A percentile compares a stretch with the other conserved stretches of the same genome.
These are phyloP conservation scores for Bothrops jararaca DNA, from an alignment of 2,113 vertebrate species.

Conservation along the genomic window DNA sequence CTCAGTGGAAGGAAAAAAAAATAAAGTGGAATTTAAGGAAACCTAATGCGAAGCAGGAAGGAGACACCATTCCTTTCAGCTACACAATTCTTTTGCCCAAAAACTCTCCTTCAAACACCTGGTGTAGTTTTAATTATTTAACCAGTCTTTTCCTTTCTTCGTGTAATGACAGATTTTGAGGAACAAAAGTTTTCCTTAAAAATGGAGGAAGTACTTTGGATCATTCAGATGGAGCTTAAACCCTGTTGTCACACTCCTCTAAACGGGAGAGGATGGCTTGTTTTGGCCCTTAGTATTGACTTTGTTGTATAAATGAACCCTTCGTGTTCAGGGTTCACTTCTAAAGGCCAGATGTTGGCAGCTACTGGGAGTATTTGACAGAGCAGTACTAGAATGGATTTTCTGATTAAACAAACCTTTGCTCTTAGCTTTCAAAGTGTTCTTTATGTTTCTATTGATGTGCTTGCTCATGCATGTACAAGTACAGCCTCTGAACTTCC, in stretches of 20 bases:
- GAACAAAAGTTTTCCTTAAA: neutral
- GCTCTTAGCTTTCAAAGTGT: neutral
- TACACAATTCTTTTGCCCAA: neutral
- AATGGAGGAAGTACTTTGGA: neutral
- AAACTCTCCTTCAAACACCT: neutral
- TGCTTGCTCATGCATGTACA: neutral
- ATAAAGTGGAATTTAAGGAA: neutral
- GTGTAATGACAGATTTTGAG: neutral
- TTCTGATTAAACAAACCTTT: neutral
- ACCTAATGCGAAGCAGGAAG: neutral
- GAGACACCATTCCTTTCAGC: neutral
- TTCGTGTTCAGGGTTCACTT: neutral
- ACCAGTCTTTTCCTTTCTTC: neutral
- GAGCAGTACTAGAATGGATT: neutral
- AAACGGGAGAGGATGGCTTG: neutral
- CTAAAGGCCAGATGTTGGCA: neutral
- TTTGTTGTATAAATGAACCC: neutral
- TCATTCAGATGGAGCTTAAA: neutral
- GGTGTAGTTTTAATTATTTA: neutral
- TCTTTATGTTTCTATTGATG: neutral
- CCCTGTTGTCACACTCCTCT: neutral
- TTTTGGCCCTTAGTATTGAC: neutral
- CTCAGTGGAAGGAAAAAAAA: neutral
- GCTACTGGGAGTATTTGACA: neutral
- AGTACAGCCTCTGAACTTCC: neutral